Base-by-base conservation (phyloP, 2,797 vertebrate species). In the Danio kyathit region DNA sequence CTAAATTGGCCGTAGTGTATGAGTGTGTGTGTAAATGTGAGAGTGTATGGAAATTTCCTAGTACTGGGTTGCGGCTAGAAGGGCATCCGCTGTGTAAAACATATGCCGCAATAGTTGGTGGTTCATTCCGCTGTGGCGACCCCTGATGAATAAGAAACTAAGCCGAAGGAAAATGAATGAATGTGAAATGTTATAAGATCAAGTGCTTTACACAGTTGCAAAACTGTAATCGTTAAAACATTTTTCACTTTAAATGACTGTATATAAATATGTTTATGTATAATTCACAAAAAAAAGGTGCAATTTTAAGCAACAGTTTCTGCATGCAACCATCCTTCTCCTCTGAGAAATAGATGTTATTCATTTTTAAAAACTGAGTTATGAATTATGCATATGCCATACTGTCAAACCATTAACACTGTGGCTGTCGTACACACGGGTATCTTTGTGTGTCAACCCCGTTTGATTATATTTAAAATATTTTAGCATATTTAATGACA, bases 351-450 rank as follows among this genome's bases (percentile, higher is more conserved):
- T 93, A 93, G 90, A 91, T 88, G 90, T 93, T 90, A 88, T 88
- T 90, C 86, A 92, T 92, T 92, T 84, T 72, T 93, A 89, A 80
- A 94, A 92, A 90, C 82, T 82, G 78, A 63, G 63, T 60, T 46
- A 91, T 94, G 91, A 94, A 95, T 95, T 93, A 94, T 94, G 93
- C 89, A 94, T 87, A 61, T 63, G 72, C 76, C 75, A 82, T 93
- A 80, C 84, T 93, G 89, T 91, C 84, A 82, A 91, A 92, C 90
- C 86, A 90, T 91, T 86, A 90, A 73, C 87, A 87, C 83, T 86
- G 82, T 86, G 87, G 70, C 80, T 90, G 86, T 88, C 86, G 86
- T 91, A 90, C 92, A 92, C 90, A 14, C 79, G 87, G 86, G 87
- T 91, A 91, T 90, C 90, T 90, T 71, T 80, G 84, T 74, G 60